phyloP scores from a whole-genome alignment of 2,888 invertebrate genomes.

The Sinhomidia bicolor region DNA sequence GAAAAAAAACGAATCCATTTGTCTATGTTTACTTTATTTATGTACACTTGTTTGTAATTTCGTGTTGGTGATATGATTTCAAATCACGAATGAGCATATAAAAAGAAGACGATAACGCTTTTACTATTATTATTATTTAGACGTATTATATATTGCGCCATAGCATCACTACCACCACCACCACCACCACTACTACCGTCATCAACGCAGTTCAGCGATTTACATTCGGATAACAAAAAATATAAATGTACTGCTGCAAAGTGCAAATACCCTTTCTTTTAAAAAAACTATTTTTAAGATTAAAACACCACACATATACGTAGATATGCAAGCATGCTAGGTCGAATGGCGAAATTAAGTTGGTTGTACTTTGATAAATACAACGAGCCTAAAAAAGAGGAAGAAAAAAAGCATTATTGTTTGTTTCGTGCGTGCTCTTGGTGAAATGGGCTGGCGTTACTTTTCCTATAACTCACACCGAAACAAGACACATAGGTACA shows the following conservation, averaged over 20 bases:
- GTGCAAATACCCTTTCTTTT: neutral
- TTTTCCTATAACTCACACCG: conserved; percentile 57
- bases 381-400: neutral
- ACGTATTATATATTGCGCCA: neutral
- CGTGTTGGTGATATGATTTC: neutral
- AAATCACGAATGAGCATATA: neutral
- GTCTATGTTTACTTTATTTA: conserved; percentile 2
- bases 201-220: neutral
- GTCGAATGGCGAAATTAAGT: neutral
- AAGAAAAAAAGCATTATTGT: neutral
- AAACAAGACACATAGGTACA: conserved; percentile 39
- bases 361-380: neutral
- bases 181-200: neutral
- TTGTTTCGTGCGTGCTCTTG: conserved; percentile 28
- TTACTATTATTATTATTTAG: neutral
- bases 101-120: neutral
- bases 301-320: neutral
- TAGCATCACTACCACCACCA: neutral
- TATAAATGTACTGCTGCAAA: no score
- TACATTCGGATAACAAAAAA: conserved; percentile 1
- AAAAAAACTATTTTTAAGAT: conserved; percentile 3
- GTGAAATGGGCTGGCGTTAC: conserved; percentile 23
- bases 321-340: no score
- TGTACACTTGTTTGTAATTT: neutral
- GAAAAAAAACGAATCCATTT: neutral